Conservation (phyloP, 2,113 vertebrate species). For the Fukomys damarensis region DNA sequence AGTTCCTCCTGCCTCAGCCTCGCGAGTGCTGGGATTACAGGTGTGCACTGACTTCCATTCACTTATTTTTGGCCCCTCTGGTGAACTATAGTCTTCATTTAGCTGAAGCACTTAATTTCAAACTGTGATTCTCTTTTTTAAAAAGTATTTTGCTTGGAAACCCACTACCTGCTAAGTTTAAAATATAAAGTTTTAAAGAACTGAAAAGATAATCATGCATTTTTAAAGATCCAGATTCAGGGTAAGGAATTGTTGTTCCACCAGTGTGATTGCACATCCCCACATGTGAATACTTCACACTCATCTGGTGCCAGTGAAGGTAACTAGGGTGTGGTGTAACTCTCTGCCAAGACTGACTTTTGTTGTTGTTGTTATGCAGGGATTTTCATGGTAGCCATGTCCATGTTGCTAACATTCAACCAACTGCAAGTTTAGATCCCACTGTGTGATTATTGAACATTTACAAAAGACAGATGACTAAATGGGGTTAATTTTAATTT, state of each 20-base stretch:
- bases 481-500: too few relatives aligned
- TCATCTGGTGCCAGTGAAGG: background rate
- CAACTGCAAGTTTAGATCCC: background rate
- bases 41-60: too few relatives aligned
- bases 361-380: background rate
- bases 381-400: background rate
- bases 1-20: too few relatives aligned
- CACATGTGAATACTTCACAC: too few relatives aligned
- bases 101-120: slow-evolving; percentile 82
- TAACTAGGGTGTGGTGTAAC: background rate
- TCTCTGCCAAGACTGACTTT: too few relatives aligned
- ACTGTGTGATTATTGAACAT: background rate
- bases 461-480: background rate
- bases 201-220: background rate
- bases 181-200: background rate
- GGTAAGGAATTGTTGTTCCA: background rate
- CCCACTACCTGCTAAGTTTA: background rate
- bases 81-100: slow-evolving; percentile 76
- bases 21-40: too few relatives aligned
- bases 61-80: slow-evolving; percentile 79
- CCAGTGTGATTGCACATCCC: background rate
- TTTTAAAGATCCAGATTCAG: background rate
- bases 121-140: slow-evolving; percentile 72
- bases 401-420: background rate
- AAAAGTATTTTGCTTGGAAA: background rate